Conservation (phyloP, 2,113 vertebrate species). For the Podarcis raffonei region DNA sequence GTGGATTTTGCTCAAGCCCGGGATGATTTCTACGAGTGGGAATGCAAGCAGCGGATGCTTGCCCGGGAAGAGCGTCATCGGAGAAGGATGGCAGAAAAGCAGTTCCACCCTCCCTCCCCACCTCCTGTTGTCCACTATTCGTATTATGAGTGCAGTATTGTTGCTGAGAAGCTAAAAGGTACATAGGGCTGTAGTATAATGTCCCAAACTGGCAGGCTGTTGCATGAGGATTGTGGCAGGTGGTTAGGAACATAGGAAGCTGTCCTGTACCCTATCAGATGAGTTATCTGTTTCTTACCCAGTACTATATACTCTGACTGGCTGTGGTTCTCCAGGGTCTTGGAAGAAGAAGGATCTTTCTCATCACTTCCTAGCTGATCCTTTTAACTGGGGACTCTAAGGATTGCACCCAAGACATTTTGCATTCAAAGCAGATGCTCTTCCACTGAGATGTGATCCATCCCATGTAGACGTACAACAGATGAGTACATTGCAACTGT, state of each 20-base stretch:
- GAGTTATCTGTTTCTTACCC: neutral
- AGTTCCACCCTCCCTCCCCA: slow-evolving; percentile 87
- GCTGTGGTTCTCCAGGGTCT: neutral
- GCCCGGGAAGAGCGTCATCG: slow-evolving; percentile 93
- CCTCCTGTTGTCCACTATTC: slow-evolving; percentile 95
- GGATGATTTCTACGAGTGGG: slow-evolving; percentile 97
- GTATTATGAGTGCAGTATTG: slow-evolving; percentile 89
- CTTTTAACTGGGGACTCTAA: neutral
- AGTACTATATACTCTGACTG: neutral
- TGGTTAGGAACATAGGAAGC: neutral
- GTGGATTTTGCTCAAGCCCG: slow-evolving; percentile 96
- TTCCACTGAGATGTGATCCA: neutral
- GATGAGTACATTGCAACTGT: neutral
- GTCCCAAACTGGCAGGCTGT: neutral
- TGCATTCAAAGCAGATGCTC: neutral
- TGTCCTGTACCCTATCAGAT: rapidly evolving
- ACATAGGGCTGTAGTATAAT: neutral
- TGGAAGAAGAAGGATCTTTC: neutral
- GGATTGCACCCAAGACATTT: neutral
- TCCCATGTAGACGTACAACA: neutral
- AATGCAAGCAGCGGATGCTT: slow-evolving; percentile 92
- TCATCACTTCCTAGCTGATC: neutral
- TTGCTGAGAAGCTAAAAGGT: slow-evolving; percentile 98
- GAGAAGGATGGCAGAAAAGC: slow-evolving; percentile 88
- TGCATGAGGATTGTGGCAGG: neutral